These are phyloP conservation scores for Drosophila guanche DNA, from an alignment of 1,140 invertebrate genomes.

Conservation along the genomic window DNA sequence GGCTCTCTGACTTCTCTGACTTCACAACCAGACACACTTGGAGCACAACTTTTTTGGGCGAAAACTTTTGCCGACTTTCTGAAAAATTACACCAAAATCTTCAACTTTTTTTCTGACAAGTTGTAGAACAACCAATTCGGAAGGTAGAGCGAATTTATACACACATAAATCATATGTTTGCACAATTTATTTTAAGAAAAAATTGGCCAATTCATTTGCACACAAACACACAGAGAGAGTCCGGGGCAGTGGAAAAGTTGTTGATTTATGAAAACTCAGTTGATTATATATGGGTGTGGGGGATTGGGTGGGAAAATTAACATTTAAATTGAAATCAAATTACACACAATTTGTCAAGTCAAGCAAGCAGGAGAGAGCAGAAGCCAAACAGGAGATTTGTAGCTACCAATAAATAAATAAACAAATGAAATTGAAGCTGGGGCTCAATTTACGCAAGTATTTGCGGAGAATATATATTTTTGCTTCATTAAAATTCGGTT, in stretches of 20 bases:
- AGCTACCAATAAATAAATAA: slow-evolving; percentile 18
- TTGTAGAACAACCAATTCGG: slow-evolving; percentile 22
- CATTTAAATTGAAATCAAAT: slow-evolving; percentile 59
- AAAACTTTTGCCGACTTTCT: slow-evolving; percentile 23
- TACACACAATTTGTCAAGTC: slow-evolving; percentile 35
- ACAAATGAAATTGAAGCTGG: slow-evolving; percentile 3
- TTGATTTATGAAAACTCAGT: slow-evolving; percentile 24
- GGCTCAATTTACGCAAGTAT: slow-evolving; percentile 52
- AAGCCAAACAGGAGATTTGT: slow-evolving; percentile 1
- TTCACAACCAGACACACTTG: slow-evolving; percentile 16
- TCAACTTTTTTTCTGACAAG: background rate
- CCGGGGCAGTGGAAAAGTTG: slow-evolving; percentile 21
- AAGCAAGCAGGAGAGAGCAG: slow-evolving; percentile 4
- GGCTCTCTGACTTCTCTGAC: background rate
- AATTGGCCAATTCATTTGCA: slow-evolving; percentile 23
- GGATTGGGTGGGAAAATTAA: slow-evolving; percentile 28
- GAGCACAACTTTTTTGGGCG: slow-evolving; percentile 3
- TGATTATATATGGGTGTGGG: slow-evolving; percentile 16
- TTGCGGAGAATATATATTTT: slow-evolving; percentile 29
- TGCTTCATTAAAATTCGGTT: slow-evolving; percentile 3
- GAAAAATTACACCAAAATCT: background rate
- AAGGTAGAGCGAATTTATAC: background rate
- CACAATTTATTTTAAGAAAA: background rate
- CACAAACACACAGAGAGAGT: background rate
- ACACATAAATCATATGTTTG: slow-evolving; percentile 37